Evolutionary conservation across 1,140 invertebrate genomes (phyloP).

Genomic region (Drosophila grimshawi): DNA sequence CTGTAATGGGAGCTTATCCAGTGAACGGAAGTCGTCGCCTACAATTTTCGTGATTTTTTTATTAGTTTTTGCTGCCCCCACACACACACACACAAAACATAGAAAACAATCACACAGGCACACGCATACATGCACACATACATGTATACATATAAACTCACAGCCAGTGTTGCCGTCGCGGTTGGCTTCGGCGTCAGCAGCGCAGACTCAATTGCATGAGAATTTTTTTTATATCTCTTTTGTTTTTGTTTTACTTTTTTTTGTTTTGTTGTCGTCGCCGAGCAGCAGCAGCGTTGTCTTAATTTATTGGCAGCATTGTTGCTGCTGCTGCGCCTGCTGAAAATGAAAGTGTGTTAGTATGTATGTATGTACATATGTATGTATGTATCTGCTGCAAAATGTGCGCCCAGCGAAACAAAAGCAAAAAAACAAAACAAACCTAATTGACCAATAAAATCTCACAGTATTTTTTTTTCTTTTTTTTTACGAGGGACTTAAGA

Average conservation of each 20-base stretch:
- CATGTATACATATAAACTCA: constrained; percentile 28
- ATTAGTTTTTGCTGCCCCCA: constrained; percentile 63
- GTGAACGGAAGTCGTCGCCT: constrained; percentile 77
- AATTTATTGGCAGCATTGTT: constrained; percentile 76
- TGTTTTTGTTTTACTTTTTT: constrained; percentile 51
- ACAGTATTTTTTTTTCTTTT: constrained; percentile 53
- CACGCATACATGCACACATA: constrained; percentile 37
- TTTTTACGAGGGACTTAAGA: constrained; percentile 31
- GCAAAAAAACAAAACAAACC: constrained; percentile 40
- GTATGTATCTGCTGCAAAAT: constrained; percentile 37
- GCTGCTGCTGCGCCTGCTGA: constrained; percentile 57
- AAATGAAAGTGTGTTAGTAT: constrained; percentile 73
- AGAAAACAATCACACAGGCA: constrained; percentile 38
- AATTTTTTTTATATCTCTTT: constrained; percentile 55
- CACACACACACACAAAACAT: constrained; percentile 33
- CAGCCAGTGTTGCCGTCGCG: constrained; percentile 25
- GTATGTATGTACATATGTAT: constrained; percentile 20
- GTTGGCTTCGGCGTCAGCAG: constrained; percentile 42
- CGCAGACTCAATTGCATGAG: constrained; percentile 76
- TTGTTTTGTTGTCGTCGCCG: constrained; percentile 55
- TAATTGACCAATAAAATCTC: constrained; percentile 73
- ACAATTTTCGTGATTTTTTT: constrained; percentile 75
- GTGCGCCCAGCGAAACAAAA: constrained; percentile 48
- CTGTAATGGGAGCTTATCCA: constrained; percentile 67
- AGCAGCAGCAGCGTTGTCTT: constrained; percentile 36